A percentile compares a stretch with the other conserved stretches of the same genome.
These are phyloP conservation scores for Seriola quinqueradiata DNA, from an alignment of 2,113 vertebrate species.

Conservation along the genomic window DNA sequence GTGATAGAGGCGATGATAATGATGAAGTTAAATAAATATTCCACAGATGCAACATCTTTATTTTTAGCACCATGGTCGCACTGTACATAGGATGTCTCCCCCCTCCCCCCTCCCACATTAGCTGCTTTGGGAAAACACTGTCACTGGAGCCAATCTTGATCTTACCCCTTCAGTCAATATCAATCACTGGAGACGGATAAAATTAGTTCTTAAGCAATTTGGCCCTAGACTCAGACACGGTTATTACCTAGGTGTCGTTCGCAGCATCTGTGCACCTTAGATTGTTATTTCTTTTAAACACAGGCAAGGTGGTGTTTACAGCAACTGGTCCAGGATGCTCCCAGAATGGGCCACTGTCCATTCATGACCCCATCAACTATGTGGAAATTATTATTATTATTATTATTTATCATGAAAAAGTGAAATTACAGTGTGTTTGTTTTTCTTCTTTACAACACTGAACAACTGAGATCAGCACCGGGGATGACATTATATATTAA, in stretches of 20 bases:
- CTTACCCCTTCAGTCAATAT: constrained; percentile 32
- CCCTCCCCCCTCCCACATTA: background rate
- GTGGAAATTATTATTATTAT: no score
- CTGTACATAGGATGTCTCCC: background rate
- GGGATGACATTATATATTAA: no score
- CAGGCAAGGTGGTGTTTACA: background rate
- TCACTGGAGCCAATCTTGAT: constrained; percentile 39
- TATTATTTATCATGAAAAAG: no score
- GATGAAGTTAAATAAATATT: background rate
- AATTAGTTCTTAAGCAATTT: constrained; percentile 47
- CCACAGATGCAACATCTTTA: background rate
- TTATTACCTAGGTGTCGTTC: constrained; percentile 20
- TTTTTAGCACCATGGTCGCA: background rate
- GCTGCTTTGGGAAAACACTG: constrained; percentile 24
- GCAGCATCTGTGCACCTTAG: background rate
- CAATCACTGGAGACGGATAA: constrained; percentile 46
- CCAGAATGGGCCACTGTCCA: no score
- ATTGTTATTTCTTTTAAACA: constrained; percentile 12
- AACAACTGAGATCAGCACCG: no score
- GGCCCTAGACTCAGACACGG: constrained; percentile 14
- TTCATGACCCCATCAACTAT: no score
- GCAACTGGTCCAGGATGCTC: no score
- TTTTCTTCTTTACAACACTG: no score
- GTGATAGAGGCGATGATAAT: background rate
- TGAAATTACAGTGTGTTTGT: no score